Conservation (phyloP, 2,888 invertebrate genomes). For the Ormyrus pomaceus region DNA sequence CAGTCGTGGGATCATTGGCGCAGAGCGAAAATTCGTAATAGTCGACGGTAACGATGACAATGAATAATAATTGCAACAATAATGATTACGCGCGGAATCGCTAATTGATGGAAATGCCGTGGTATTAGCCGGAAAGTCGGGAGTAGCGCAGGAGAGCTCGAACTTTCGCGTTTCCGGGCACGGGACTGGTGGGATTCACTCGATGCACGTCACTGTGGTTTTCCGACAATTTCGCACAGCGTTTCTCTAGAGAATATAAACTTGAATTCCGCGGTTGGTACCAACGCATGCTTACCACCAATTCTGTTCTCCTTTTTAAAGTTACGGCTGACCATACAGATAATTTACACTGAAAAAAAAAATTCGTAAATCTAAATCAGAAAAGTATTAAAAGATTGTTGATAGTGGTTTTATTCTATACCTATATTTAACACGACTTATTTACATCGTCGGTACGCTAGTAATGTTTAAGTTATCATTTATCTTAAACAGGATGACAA, state of each 20-base stretch:
- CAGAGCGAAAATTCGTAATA: neutral
- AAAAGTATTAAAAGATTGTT: too few relatives aligned
- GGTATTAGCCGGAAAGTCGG: conserved; percentile 17
- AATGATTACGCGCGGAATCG: conserved; percentile 2
- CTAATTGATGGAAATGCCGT: conserved; percentile 17
- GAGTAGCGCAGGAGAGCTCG: conserved; percentile 1
- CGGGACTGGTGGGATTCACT: neutral
- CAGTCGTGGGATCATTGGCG: too few relatives aligned
- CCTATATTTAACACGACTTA: too few relatives aligned
- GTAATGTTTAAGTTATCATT: too few relatives aligned
- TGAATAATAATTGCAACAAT: neutral
- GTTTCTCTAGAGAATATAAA: conserved; percentile 27
- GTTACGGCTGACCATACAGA: too few relatives aligned
- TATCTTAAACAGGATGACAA: too few relatives aligned
- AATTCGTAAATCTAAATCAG: too few relatives aligned
- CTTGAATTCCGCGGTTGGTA: neutral
- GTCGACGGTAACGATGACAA: conserved; percentile 1
- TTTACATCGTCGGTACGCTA: too few relatives aligned
- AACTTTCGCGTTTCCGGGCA: conserved; percentile 10
- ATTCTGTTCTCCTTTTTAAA: too few relatives aligned
- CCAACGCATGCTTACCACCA: neutral
- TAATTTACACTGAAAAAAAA: too few relatives aligned
- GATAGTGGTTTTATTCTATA: too few relatives aligned
- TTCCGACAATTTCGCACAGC: conserved; percentile 33
- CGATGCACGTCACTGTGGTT: conserved; percentile 33